Base-by-base conservation (phyloP, 2,113 vertebrate species). In the Callocephalon fimbriatum region DNA sequence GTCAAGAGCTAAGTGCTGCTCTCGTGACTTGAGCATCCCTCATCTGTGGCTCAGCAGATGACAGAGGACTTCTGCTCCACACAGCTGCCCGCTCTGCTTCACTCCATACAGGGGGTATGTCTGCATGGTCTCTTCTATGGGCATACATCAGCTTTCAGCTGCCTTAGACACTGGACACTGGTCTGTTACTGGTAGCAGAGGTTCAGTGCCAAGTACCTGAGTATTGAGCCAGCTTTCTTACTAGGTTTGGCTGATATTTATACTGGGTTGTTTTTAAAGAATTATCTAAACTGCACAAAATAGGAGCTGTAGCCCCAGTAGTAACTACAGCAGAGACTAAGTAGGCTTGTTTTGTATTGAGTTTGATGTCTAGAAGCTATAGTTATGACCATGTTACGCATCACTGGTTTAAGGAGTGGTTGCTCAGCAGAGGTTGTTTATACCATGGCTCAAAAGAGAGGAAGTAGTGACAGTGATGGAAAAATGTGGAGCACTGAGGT, bases 31-130 rank as follows among this genome's bases (percentile, higher is more conserved):
- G 58, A 19, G 40, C 56, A 29, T 66, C 45, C 35, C 23, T 61
- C 32, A 5, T 45, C 15, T 4, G 21, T 48, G 29, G 21, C 19
- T 73, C 48, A 40, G 59, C 16, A 61, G 56, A 12, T 31, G 50
- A 21, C 5, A 1, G 40, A 29, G 17, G 40, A 76, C 29, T 32
- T 72, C 27, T 48, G 44, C 40, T 44, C 51, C 22, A 11, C 7
- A 12, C 23, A 42, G 63, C 35, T 81, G 50, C 38, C 3, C 1
- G 12, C 44, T 48, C 21, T 25, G 37, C 26, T 68, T 58, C 54
- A 3, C 20, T 18, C 18, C 21, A 1, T 7, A 6, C 13, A 21
- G 38, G 16, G 16, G 7, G 0, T 42, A 5, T 25, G 40, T 37
- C 48, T 56, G 59, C 15, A 3, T 5, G 6, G 3, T 18, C 72